Evolutionary conservation across 2,797 vertebrate species (phyloP).

Genomic region (Malacoctenus gilli): DNA sequence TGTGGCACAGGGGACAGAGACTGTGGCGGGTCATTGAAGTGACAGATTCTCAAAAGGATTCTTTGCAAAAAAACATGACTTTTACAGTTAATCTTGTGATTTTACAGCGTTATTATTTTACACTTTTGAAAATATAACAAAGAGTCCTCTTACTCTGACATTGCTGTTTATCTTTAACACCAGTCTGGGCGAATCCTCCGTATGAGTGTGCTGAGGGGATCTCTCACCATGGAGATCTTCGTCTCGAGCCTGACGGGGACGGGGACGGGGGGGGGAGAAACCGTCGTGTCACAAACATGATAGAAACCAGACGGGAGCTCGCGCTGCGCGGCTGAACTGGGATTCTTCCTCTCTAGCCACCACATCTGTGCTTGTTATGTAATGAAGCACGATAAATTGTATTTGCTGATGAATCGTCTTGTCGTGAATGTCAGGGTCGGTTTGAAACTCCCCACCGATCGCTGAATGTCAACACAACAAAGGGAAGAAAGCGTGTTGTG

Average conservation of each 20-base stretch:
- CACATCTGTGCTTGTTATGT: conserved; percentile 47
- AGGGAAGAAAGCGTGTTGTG: conserved; percentile 38
- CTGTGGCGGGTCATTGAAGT: conserved; percentile 71
- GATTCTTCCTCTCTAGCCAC: conserved; percentile 42
- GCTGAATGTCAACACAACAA: conserved; percentile 50
- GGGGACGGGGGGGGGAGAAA: too few species aligned
- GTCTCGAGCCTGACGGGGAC: conserved; percentile 78
- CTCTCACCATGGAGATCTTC: conserved; percentile 78
- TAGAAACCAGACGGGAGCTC: conserved; percentile 22
- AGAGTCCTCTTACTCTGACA: conserved; percentile 76
- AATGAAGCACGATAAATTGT: conserved; percentile 50
- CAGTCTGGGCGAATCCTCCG: conserved; percentile 78
- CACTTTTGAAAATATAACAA: conserved; percentile 41
- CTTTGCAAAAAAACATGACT: background rate
- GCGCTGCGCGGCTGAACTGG: conserved; percentile 7
- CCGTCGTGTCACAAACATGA: conserved; percentile 46
- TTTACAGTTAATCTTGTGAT: conserved; percentile 31
- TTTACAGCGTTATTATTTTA: conserved; percentile 26
- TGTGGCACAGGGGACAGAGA: conserved; percentile 83
- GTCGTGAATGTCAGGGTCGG: conserved; percentile 31
- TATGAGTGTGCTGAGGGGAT: conserved; percentile 75
- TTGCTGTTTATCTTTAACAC: conserved; percentile 81
- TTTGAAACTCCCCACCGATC: conserved; percentile 25
- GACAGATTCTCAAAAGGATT: conserved; percentile 20
- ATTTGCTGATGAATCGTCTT: conserved; percentile 38